These are phyloP conservation scores for Caenorhabditis sp. DNA, from an alignment of 2,888 invertebrate species.

Conservation along the genomic window DNA sequence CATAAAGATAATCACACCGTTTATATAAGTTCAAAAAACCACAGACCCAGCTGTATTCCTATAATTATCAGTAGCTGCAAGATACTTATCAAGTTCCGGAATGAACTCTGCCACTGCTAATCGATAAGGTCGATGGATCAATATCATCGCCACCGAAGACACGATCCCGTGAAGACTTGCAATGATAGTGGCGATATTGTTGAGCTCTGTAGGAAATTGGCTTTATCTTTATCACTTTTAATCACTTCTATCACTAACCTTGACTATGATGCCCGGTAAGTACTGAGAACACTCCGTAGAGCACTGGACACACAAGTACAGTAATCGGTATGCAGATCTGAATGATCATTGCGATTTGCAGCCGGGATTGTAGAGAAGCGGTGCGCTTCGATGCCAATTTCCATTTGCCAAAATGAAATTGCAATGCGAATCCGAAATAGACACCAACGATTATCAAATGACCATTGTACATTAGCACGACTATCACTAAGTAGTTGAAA, in stretches of 20 bases:
- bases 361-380: background rate
- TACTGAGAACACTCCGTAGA: background rate
- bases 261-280: slow-evolving; percentile 1
- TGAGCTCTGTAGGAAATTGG: slow-evolving; percentile 1
- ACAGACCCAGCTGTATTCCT: background rate
- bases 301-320: background rate
- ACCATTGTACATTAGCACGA: background rate
- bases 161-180: background rate
- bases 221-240: background rate
- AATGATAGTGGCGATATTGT: background rate
- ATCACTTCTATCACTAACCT: background rate
- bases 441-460: background rate
- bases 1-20: no score
- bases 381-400: background rate
- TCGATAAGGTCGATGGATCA: slow-evolving; percentile 10
- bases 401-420: background rate
- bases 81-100: background rate
- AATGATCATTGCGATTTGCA: background rate
- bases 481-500: background rate
- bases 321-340: background rate
- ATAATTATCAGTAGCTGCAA: background rate
- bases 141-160: background rate
- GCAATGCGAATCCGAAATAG: background rate
- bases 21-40: background rate
- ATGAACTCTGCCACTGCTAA: background rate